phyloP scores from a whole-genome alignment of 2,888 invertebrate genomes.

The Tiliacea aurago region DNA sequence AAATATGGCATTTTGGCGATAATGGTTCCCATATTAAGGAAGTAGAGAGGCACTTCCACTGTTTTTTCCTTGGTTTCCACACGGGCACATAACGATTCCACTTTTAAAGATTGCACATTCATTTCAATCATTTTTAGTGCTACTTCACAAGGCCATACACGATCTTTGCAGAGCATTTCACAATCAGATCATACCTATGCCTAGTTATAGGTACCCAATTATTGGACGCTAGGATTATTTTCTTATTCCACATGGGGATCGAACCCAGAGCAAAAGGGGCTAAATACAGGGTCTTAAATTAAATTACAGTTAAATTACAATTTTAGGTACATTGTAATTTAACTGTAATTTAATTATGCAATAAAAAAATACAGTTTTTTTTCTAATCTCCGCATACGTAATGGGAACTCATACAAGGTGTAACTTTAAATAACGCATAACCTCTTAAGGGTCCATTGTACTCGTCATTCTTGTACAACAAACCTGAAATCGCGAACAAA shows the following conservation, averaged over 20 bases:
- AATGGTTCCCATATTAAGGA: too few species aligned
- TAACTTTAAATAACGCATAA: too few species aligned
- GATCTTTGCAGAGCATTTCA: background rate
- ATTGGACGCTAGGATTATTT: background rate
- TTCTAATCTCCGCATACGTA: too few species aligned
- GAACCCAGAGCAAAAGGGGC: background rate
- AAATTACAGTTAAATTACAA: too few species aligned
- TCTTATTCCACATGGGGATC: background rate
- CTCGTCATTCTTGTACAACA: too few species aligned
- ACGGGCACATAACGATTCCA: background rate
- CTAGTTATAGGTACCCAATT: background rate
- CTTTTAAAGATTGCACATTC: background rate
- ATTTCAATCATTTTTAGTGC: background rate
- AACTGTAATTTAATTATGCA: too few species aligned
- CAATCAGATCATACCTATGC: background rate
- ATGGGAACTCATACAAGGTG: too few species aligned
- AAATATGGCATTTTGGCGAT: background rate
- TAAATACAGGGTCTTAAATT: background rate
- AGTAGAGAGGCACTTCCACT: too few species aligned
- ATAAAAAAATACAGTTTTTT: too few species aligned
- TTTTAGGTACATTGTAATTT: too few species aligned
- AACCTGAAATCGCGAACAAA: too few species aligned
- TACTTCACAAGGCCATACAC: background rate
- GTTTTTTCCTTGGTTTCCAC: background rate
- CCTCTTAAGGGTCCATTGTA: too few species aligned